phyloP scores from a whole-genome alignment of 1,140 invertebrate genomes.

The Brachionus plicatilis region DNA sequence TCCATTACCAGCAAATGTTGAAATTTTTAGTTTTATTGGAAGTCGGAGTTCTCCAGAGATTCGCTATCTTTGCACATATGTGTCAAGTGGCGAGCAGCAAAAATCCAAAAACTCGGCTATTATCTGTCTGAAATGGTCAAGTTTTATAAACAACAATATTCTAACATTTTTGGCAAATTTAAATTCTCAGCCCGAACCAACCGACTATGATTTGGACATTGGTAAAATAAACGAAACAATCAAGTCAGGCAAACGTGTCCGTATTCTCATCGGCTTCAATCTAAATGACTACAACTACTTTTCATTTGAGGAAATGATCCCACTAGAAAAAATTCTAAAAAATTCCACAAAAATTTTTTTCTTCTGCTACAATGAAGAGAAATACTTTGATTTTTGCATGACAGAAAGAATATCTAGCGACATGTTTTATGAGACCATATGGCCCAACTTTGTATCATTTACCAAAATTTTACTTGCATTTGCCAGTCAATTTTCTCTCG shows the following conservation, averaged over 20 bases:
- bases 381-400: background rate
- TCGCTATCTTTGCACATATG: background rate
- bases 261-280: background rate
- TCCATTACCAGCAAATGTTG: too few relatives aligned
- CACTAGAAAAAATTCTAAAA: background rate
- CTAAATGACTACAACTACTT: background rate
- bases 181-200: background rate
- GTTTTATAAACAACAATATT: background rate
- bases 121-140: slow-evolving; percentile 6
- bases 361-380: background rate
- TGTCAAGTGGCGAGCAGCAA: background rate
- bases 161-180: background rate
- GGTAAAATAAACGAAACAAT: background rate
- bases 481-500: background rate
- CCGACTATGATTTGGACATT: background rate
- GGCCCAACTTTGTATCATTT: background rate
- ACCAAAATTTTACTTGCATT: background rate
- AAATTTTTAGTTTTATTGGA: background rate
- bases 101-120: background rate
- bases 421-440: background rate
- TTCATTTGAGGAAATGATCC: background rate
- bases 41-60: background rate
- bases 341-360: background rate
- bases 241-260: background rate
- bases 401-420: background rate